Conservation (phyloP, 92 coral and sea anemone species). For the Siderastrea radians region DNA sequence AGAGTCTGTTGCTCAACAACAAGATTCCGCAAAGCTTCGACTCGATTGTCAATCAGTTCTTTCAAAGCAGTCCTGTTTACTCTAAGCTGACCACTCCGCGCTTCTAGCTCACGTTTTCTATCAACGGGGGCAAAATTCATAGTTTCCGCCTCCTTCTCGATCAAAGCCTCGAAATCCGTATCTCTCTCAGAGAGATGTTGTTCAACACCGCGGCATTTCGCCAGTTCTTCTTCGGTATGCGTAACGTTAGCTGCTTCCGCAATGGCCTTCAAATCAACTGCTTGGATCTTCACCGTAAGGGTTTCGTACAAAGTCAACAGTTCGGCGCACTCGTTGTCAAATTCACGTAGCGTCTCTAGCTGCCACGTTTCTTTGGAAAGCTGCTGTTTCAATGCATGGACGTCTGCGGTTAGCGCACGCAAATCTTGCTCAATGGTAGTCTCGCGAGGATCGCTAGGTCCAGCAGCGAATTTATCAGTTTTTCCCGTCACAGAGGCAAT, state of each 20-base stretch:
- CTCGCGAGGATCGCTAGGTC: conserved; percentile 27
- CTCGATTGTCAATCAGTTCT: conserved; percentile 34
- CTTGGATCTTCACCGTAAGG: background rate
- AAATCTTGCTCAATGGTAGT: conserved; percentile 54
- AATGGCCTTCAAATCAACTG: conserved; percentile 14
- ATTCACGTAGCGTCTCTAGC: conserved; percentile 42
- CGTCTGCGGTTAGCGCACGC: conserved; percentile 33
- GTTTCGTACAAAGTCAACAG: conserved; percentile 8
- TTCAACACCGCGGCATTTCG: conserved; percentile 54
- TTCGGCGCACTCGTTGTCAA: conserved; percentile 40
- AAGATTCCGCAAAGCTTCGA: conserved; percentile 59
- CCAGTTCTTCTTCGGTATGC: conserved; percentile 61
- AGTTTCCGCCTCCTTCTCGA: conserved; percentile 34
- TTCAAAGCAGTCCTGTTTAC: conserved; percentile 19
- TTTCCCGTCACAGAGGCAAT: conserved; percentile 20
- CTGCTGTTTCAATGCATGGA: conserved; percentile 6
- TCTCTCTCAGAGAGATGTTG: conserved; percentile 59
- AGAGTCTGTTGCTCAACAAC: conserved; percentile 81
- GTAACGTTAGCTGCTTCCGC: background rate
- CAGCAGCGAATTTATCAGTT: conserved; percentile 6
- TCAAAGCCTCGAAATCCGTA: conserved; percentile 34
- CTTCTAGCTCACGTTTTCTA: conserved; percentile 38
- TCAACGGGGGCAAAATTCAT: conserved; percentile 35
- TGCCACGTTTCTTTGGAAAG: conserved; percentile 35
- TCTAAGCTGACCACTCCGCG: conserved; percentile 31